Evolutionary conservation across 2,888 invertebrate genomes (phyloP), one percentile per base, ranked within the genome.

Genomic region (Tachina grossa): DNA sequence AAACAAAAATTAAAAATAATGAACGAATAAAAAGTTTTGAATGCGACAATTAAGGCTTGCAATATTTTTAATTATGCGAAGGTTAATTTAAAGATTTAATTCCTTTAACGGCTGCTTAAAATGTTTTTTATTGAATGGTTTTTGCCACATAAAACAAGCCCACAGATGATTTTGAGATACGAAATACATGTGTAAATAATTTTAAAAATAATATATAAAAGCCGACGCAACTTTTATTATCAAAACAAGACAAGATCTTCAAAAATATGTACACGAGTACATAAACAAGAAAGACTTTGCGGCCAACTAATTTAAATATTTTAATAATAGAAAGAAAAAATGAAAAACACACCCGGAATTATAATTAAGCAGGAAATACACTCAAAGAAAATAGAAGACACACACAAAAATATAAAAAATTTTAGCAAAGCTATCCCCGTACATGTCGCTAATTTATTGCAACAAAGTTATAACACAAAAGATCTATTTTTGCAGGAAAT

Each of bases 321-420:
- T 69, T 51, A 49, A 66, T 53, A 80, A 43, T 9, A 63, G 41
- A 47, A 31, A 14, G 22, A 13, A 53, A 11, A 61, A 19, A 47
- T 31, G 41, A 49, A 72, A 57, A 68, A 79, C 79, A 84, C 84
- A 84, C 84, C 79, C 84, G 72, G 74, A 59, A 77, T 83, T 69
- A 78, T 72, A 75, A 75, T 76, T 76, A 84, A 77, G 72, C 80
- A 77, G 59, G 69, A 84, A 80, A 79, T 81, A 80, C 65, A 57
- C 43, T 45, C 3, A 47, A 45, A 72, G 43, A 11, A 59, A 31
- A n/a, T 39, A 9, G 39, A 59, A 59, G n/a, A 9, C 55, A 59
- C 9, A n/a, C 22, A 39, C 13, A 39, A 31, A 77, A 51, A 72
- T 39, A 63, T 14, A 49, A 14, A 16, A 9, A 43, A 10, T 55